Percentiles rank a stretch among this genome's conserved stretches.
phyloP scores from a whole-genome alignment of 2,113 vertebrate species.

The Grammomys surdaster region DNA sequence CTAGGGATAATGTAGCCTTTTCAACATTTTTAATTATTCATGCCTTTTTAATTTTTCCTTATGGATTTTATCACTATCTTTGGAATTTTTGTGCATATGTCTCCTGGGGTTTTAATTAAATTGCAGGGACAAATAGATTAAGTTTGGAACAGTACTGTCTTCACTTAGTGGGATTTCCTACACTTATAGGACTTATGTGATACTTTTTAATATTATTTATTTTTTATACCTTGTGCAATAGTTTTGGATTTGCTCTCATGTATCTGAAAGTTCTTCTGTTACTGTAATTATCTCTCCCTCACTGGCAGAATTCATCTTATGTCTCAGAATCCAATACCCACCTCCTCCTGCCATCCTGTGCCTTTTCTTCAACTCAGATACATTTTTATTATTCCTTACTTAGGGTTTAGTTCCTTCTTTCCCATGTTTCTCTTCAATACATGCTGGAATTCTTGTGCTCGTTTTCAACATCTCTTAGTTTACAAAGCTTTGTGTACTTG shows the following conservation, averaged over 20 bases:
- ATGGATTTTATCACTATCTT: slow-evolving; percentile 31
- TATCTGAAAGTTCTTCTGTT: neutral
- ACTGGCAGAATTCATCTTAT: slow-evolving; percentile 3
- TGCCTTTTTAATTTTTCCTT: neutral
- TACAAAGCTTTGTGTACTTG: neutral
- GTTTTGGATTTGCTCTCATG: neutral
- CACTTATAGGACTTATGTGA: neutral
- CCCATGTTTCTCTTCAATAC: neutral
- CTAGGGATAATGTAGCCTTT: neutral
- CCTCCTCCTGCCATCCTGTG: neutral
- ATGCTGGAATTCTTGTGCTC: neutral
- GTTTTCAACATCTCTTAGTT: neutral
- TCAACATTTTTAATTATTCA: slow-evolving; percentile 37
- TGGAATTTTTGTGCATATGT: slow-evolving; percentile 13
- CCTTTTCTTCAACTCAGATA: neutral
- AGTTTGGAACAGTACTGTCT: neutral
- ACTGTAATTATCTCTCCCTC: neutral
- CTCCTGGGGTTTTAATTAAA: slow-evolving; percentile 15
- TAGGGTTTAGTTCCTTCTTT: neutral
- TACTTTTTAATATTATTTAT: slow-evolving; percentile 29
- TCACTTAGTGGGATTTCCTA: neutral
- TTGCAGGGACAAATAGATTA: neutral
- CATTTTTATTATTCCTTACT: neutral
- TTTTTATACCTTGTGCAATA: neutral
- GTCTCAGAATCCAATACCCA: neutral